Evolutionary conservation across 92 coral and sea anemone species (phyloP), one percentile per base, ranked within the genome.

Genomic region (Epizoanthus scotinus): DNA sequence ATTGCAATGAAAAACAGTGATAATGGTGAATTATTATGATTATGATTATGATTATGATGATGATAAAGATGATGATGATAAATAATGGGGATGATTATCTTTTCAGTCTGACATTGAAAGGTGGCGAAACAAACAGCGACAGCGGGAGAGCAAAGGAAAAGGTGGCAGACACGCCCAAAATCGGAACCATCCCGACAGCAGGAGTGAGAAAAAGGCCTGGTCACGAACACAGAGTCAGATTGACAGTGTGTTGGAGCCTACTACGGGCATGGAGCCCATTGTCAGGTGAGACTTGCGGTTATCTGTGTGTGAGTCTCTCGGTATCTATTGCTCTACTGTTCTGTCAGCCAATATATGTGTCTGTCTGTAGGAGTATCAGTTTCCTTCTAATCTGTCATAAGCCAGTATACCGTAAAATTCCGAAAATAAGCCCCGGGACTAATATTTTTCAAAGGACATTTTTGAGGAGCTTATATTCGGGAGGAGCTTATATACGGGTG

Each of bases 81-180:
- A 34, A 34, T 34, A 6, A 31, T 34, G 40, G 3, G 40, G 40
- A 34, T 34, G 49, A 21, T 22, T 26, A 26, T 59, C 19, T 54
- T 49, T 36, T 61, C 75, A 89, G 92, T 91, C 99, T 70, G 99
- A 94, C 70, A 87, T 93, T 54, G 98, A 96, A 84, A 87, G 99
- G 66, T 90, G 90, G 86, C 90, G 94, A 34, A 96, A 96, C 81
- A 96, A 96, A 70, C 95, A 91, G 82, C 73, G 99, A 78, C 89
- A 88, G 83, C 91, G 99, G 12, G 94, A 94, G 62, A 87, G 90
- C 71, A 93, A 82, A 86, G 78, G 70, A 14, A 79, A 84, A 57
- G 73, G 65, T 38, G 89, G 85, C 15, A 38, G 77, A 31, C 82
- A 85, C 19, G 56, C 58, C 42, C 71, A 85, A 14, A 70, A 53